phyloP scores from a whole-genome alignment of 2,113 vertebrate species.

The Siniperca chuatsi region DNA sequence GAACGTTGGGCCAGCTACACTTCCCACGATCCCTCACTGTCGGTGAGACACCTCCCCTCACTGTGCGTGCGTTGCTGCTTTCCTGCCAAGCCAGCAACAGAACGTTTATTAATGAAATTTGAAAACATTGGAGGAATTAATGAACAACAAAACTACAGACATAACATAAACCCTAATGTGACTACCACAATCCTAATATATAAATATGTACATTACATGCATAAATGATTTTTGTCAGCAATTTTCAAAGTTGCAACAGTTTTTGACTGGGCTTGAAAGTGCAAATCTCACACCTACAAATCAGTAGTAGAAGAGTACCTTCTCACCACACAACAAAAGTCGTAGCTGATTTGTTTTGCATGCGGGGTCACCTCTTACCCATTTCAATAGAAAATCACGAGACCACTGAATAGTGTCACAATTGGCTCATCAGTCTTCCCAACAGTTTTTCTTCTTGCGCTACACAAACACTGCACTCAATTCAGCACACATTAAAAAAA shows the following conservation, averaged over 20 bases:
- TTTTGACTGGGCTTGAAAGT: constrained; percentile 55
- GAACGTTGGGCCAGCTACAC: constrained; percentile 94
- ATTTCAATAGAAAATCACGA: constrained; percentile 5
- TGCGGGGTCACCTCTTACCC: not conserved
- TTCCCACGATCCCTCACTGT: constrained; percentile 91
- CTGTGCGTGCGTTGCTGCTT: constrained; percentile 18
- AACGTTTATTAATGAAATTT: constrained; percentile 4
- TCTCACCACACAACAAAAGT: not conserved
- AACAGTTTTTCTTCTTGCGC: constrained; percentile 10
- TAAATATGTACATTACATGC: not conserved
- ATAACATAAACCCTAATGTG: not conserved
- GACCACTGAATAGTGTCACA: constrained; percentile 2
- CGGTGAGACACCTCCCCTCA: constrained; percentile 85
- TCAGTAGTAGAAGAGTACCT: not conserved
- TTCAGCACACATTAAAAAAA: constrained; percentile 8
- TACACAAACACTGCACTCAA: not conserved
- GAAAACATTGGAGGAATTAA: constrained; percentile 1
- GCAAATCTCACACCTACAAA: constrained; percentile 9
- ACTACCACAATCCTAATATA: not conserved
- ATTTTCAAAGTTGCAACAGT: not conserved
- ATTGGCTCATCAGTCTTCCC: not conserved
- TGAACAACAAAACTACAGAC: not conserved
- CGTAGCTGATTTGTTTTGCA: not conserved
- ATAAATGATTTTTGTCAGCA: not conserved
- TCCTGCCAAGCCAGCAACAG: constrained; percentile 38